phyloP scores from a whole-genome alignment of 2,797 vertebrate species.

The Luscinia luscinia region DNA sequence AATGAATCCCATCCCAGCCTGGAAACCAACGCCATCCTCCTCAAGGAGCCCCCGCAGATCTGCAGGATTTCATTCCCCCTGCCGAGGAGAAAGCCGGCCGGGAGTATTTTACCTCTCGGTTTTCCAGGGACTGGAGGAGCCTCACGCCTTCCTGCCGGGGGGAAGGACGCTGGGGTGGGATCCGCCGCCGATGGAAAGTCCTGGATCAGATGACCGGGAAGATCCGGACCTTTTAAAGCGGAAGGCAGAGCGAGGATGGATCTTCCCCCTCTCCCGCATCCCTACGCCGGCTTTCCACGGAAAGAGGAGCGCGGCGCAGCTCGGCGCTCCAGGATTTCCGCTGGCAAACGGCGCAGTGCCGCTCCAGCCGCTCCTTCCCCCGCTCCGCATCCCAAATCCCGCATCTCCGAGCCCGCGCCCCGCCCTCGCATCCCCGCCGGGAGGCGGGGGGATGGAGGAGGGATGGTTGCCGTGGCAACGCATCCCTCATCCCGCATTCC shows the following conservation, averaged over 20 bases:
- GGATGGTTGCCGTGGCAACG: slow-evolving; percentile 35
- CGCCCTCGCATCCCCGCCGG: background rate
- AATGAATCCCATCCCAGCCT: background rate
- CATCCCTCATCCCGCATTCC: background rate
- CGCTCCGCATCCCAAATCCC: background rate
- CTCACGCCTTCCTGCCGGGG: background rate
- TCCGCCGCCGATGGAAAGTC: background rate
- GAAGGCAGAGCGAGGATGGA: background rate
- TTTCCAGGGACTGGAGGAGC: background rate
- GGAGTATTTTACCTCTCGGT: slow-evolving; percentile 19
- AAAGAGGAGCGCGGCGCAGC: background rate
- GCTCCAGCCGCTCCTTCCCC: background rate
- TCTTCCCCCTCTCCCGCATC: background rate
- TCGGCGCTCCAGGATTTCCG: background rate
- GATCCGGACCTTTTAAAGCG: slow-evolving; percentile 29
- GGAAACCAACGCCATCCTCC: background rate
- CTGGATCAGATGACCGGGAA: slow-evolving; percentile 21
- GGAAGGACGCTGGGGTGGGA: background rate
- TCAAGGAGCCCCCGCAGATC: background rate
- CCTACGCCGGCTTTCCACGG: background rate
- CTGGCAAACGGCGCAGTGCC: background rate
- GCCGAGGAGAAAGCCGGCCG: background rate
- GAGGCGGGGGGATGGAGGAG: background rate
- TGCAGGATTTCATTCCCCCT: background rate
- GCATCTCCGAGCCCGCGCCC: background rate